Percentiles rank a stretch among this genome's conserved stretches.
Evolutionary conservation across 2,113 vertebrate genomes (phyloP).

Genomic region (Coracopsis vasa): DNA sequence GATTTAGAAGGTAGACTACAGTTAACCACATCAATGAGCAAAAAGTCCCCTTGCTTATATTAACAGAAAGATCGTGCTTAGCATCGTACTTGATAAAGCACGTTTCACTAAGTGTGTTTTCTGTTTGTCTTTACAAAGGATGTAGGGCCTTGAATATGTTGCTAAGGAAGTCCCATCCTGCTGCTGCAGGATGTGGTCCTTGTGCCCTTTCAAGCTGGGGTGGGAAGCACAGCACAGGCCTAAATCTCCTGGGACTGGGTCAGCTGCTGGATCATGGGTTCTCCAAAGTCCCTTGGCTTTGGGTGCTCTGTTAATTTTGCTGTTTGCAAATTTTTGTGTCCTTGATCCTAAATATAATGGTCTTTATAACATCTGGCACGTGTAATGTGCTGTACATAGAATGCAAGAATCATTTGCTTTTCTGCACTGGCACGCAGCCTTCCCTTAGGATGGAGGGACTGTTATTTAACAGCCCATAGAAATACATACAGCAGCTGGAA

Average conservation of each 20-base stretch:
- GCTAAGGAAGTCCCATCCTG: neutral
- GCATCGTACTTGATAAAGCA: neutral
- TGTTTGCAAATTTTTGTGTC: neutral
- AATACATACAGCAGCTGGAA: neutral
- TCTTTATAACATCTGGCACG: neutral
- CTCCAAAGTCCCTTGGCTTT: neutral
- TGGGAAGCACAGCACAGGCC: neutral
- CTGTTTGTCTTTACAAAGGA: neutral
- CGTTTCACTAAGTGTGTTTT: neutral
- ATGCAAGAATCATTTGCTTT: neutral
- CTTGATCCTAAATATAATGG: neutral
- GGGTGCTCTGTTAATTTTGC: neutral
- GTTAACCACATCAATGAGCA: neutral
- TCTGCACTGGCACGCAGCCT: neutral
- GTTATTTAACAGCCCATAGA: neutral
- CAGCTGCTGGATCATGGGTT: neutral
- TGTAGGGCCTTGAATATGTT: accelerated
- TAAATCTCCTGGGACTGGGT: neutral
- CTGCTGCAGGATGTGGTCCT: neutral
- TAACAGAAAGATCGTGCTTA: neutral
- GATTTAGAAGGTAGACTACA: neutral
- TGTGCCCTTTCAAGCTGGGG: neutral
- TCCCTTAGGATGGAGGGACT: neutral
- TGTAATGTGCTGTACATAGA: neutral
- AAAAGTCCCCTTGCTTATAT: neutral